These are phyloP conservation scores for Ferdinandea cuprea DNA, from an alignment of 2,888 invertebrate species.

Conservation along the genomic window DNA sequence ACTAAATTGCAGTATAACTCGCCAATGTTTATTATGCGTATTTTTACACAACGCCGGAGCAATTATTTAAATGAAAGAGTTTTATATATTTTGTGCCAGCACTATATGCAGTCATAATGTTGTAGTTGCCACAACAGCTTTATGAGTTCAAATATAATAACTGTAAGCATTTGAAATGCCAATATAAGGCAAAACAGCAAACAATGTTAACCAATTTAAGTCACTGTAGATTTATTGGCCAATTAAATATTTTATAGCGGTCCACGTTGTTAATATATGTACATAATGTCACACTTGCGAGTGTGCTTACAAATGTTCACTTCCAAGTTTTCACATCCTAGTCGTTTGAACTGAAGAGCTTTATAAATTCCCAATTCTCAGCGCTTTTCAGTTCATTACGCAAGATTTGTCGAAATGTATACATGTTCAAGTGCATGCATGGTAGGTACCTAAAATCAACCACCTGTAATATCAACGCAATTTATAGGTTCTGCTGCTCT, in stretches of 20 bases:
- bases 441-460: background rate
- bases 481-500: background rate
- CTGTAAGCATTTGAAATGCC: background rate
- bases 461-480: conserved; percentile 12
- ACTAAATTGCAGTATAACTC: too few relatives aligned
- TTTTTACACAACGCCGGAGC: too few relatives aligned
- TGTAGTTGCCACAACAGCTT: background rate
- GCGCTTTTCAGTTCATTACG: conserved; percentile 10
- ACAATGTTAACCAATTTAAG: background rate
- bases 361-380: conserved; percentile 12
- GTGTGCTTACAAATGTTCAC: conserved; percentile 10
- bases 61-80: too few relatives aligned
- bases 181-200: background rate
- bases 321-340: background rate
- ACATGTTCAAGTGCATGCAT: too few relatives aligned
- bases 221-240: conserved; percentile 15
- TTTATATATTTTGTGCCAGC: too few relatives aligned
- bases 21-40: too few relatives aligned
- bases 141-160: background rate
- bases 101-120: too few relatives aligned
- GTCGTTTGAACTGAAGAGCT: too few relatives aligned
- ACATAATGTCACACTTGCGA: background rate
- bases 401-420: conserved; percentile 12
- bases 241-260: conserved; percentile 24
- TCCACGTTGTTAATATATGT: conserved; percentile 10